Evolutionary conservation across 2,113 vertebrate genomes (phyloP).

Genomic region (Ictidomys tridecemlineatus): DNA sequence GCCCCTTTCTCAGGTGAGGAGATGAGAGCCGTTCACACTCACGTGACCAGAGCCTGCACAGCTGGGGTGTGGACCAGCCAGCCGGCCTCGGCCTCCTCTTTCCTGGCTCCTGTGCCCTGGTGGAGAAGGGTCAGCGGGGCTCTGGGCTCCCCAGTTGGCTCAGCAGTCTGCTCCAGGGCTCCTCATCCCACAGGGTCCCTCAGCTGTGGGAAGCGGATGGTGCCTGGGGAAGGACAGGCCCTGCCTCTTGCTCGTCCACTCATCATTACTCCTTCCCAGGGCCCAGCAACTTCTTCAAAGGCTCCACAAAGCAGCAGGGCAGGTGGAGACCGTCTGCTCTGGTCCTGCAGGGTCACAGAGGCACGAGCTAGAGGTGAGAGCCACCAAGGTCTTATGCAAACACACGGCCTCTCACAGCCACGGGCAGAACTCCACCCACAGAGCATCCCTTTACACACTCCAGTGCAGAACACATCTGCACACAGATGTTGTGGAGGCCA

Average conservation of each 20-base stretch:
- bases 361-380: not conserved
- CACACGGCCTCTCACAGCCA: not conserved
- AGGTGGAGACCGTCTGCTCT: too few species aligned
- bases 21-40: not conserved
- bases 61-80: fast-evolving
- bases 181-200: not conserved
- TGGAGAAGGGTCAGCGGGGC: fast-evolving
- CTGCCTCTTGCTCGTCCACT: not conserved
- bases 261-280: not conserved
- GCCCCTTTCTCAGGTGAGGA: not conserved
- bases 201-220: not conserved
- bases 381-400: not conserved
- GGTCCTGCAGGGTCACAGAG: not conserved
- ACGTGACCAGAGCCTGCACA: not conserved
- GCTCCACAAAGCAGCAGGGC: fast-evolving
- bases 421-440: not conserved
- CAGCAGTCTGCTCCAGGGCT: not conserved
- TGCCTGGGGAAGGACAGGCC: not conserved
- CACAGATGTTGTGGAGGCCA: too few species aligned
- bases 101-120: not conserved
- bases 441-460: too few species aligned
- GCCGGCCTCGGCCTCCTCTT: not conserved
- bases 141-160: not conserved
- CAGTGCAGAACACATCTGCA: not conserved
- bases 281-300: not conserved